A percentile compares a stretch with the other conserved stretches of the same genome.
phyloP scores from a whole-genome alignment of 2,888 invertebrate genomes.

The Eristalinus aeneus region DNA sequence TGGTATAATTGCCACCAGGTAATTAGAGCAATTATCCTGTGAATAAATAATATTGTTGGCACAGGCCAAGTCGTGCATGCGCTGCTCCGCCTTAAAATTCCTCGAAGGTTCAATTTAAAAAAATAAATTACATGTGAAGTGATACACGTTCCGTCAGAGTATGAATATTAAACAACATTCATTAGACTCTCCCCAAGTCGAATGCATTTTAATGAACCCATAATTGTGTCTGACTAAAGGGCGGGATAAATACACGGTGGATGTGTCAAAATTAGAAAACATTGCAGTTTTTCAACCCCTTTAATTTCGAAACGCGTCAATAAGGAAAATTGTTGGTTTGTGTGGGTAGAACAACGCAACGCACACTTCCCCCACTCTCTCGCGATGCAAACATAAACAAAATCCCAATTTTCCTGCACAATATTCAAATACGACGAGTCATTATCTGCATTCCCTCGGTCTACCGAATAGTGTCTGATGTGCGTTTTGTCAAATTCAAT shows the following conservation, averaged over 20 bases:
- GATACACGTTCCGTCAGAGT: neutral
- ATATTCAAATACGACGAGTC: constrained; percentile 10
- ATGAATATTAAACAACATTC: neutral
- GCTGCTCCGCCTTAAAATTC: neutral
- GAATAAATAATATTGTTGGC: neutral
- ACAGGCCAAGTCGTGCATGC: neutral
- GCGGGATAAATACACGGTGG: neutral
- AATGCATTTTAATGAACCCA: neutral
- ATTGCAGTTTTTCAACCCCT: neutral
- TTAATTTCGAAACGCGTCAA: neutral
- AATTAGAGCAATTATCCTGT: neutral
- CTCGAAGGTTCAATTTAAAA: neutral
- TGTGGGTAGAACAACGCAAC: too few species aligned
- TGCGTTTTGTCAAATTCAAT: constrained; percentile 57
- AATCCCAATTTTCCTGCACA: neutral
- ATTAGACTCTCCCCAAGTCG: neutral
- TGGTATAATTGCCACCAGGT: neutral
- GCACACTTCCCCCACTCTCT: neutral
- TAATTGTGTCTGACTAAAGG: neutral
- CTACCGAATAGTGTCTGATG: constrained; percentile 2
- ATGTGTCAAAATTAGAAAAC: neutral
- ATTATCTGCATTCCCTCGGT: constrained; percentile 38
- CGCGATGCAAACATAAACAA: too few species aligned
- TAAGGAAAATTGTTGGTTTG: too few species aligned
- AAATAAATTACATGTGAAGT: neutral